Conservation (phyloP, 2,113 vertebrate genomes). For the Mormyrus iriodes region DNA sequence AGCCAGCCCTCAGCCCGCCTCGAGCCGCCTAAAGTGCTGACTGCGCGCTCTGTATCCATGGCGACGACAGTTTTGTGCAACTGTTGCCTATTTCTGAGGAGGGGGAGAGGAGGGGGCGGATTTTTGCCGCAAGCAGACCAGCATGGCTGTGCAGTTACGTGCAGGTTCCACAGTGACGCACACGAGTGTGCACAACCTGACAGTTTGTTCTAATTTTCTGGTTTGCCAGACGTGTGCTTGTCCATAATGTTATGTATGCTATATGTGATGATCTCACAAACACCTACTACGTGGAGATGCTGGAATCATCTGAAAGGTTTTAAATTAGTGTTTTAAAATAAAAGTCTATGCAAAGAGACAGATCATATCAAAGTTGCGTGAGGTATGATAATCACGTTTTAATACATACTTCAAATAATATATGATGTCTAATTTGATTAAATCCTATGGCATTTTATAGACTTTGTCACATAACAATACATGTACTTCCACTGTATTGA, state of each 20-base stretch:
- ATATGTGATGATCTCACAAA: neutral
- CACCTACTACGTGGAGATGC: neutral
- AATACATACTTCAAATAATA: neutral
- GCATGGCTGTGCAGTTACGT: neutral
- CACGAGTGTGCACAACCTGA: slow-evolving; percentile 14
- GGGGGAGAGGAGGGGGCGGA: slow-evolving; percentile 37
- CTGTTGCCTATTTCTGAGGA: slow-evolving; percentile 28
- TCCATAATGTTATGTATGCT: neutral
- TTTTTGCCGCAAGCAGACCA: neutral
- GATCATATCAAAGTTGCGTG: neutral
- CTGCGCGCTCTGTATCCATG: slow-evolving; percentile 45
- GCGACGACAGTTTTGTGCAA: slow-evolving; percentile 42
- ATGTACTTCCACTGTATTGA: neutral
- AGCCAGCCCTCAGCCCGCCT: slow-evolving; percentile 21
- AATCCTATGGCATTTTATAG: neutral
- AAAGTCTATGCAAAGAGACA: neutral
- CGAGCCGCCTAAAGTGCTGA: neutral
- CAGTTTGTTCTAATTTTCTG: slow-evolving; percentile 6
- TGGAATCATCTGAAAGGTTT: neutral
- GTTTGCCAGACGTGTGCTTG: neutral
- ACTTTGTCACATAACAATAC: neutral
- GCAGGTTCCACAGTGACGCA: neutral
- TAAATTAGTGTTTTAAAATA: neutral
- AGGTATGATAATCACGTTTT: neutral
- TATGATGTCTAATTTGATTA: neutral